Percentiles rank a stretch among this genome's conserved stretches.
Conservation (phyloP, 2,113 vertebrate species). For the Tricholaema leucomelas region DNA sequence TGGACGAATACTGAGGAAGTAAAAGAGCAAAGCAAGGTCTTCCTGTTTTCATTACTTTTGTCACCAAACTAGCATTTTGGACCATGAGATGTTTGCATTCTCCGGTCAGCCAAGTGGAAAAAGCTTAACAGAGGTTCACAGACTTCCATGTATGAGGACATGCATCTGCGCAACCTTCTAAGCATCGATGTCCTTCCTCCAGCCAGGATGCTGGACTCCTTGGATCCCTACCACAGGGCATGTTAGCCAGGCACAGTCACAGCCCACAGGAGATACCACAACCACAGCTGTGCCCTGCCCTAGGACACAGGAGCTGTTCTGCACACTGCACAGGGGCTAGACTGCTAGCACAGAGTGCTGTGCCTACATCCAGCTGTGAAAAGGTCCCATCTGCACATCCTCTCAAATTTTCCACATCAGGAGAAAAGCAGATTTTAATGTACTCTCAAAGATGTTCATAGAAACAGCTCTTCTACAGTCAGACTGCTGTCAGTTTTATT, state of each 20-base stretch:
- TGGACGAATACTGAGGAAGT: neutral
- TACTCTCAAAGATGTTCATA: neutral
- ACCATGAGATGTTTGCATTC: neutral
- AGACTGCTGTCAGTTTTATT: neutral
- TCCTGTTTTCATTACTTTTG: neutral
- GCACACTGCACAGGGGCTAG: neutral
- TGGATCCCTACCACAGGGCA: neutral
- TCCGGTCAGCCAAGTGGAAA: neutral
- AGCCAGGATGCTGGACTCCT: neutral
- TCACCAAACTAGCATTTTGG: neutral
- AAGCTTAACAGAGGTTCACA: neutral
- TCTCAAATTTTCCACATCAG: conserved; percentile 12
- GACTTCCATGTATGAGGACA: accelerated
- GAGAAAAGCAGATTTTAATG: neutral
- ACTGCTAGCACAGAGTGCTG: neutral
- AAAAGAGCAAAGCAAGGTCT: neutral
- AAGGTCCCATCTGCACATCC: neutral
- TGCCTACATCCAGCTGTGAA: neutral
- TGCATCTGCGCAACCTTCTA: neutral
- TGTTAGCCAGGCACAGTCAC: neutral
- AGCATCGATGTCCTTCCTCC: neutral
- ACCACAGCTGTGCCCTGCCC: neutral
- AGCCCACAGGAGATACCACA: accelerated
- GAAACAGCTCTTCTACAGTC: neutral
- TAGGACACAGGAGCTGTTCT: neutral